Base-by-base conservation (phyloP, 2,888 invertebrate species). In the Nomada hirtipes region DNA sequence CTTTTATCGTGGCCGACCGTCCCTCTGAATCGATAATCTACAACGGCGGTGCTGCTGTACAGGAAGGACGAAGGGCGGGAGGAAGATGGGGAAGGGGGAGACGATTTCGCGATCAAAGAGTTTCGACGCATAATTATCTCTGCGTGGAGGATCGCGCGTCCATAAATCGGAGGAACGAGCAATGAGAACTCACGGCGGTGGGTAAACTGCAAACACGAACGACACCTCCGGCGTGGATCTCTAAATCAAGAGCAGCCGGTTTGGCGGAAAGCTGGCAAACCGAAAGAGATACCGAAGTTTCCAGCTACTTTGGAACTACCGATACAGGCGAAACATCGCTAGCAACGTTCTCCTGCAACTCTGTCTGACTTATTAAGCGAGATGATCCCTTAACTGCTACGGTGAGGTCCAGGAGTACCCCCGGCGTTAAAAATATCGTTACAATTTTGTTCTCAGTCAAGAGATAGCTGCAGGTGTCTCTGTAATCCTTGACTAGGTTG, bases 211-310 rank as follows among this genome's bases (percentile, higher is more conserved):
- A 52, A 67, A 73, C 77, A 74, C 67, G 77, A 77, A 67, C 67
- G 77, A 77, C 65, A 77, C 73, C 73, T 61, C 29, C 53, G 23
- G 36, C 53, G 74, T 59, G 67, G 67, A 65, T 77, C 15, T 47
- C 67, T 77, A 77, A 77, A 77, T 77, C 77, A 77, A 47, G 23
- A n/a, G 18, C 26, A 23, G 18, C 26, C 13, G 18, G n/a, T 23
- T 15, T n/a, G 61, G n/a, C 26, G 64, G 73, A 44, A 60, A 44
- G 60, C 53, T 53, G 67, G 47, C 42, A 68, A 76, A 79, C 69
- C 76, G 53, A 76, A 79, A 79, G 77, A 79, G 77, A 70, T 79
- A 65, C 68, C 55, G 63, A 75, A 79, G 44, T 64, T 79, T 76
- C 18, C 57, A 1, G 26, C n/a, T 65, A 76, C 26, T 65, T 65